Conservation (phyloP, 53 echinoderm and acorn worm genomes). For the Paracentrotus lividus region DNA sequence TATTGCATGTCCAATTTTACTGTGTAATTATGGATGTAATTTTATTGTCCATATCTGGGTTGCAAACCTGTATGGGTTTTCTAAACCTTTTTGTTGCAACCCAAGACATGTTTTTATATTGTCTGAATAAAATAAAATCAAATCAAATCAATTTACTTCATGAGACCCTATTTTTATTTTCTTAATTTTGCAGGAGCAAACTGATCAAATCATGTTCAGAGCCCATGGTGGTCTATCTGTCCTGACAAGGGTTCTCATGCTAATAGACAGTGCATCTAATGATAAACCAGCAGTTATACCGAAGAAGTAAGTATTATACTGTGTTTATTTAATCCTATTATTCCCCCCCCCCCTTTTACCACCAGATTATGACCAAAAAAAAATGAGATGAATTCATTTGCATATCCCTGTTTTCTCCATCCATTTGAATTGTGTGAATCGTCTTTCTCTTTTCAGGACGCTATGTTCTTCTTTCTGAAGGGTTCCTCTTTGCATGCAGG, state of each 20-base stretch:
- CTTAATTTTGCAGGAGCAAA: conserved; percentile 80
- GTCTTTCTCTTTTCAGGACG: conserved; percentile 70
- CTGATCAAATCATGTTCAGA: conserved; percentile 89
- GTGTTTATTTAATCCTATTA: too few species aligned
- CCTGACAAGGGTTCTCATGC: conserved; percentile 89
- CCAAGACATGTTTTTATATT: too few species aligned
- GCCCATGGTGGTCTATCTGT: conserved; percentile 90
- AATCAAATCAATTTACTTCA: too few species aligned
- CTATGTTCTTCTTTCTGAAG: conserved; percentile 89
- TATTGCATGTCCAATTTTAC: too few species aligned
- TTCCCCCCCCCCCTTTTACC: too few species aligned
- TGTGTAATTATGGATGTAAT: too few species aligned
- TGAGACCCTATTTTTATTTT: conserved; percentile 8
- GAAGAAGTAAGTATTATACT: conserved; percentile 85
- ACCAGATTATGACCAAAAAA: too few species aligned
- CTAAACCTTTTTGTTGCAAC: too few species aligned
- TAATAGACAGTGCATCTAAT: conserved; percentile 80
- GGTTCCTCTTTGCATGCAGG: conserved; percentile 86
- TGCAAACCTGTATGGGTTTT: too few species aligned
- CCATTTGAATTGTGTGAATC: too few species aligned
- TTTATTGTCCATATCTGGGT: too few species aligned
- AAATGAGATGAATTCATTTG: neutral
- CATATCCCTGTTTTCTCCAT: neutral
- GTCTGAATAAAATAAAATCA: too few species aligned
- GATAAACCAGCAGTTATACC: conserved; percentile 81